Percentiles rank a stretch among this genome's conserved stretches.
These are phyloP conservation scores for Gymnogyps californianus DNA, from an alignment of 2,113 vertebrate species.

Conservation along the genomic window DNA sequence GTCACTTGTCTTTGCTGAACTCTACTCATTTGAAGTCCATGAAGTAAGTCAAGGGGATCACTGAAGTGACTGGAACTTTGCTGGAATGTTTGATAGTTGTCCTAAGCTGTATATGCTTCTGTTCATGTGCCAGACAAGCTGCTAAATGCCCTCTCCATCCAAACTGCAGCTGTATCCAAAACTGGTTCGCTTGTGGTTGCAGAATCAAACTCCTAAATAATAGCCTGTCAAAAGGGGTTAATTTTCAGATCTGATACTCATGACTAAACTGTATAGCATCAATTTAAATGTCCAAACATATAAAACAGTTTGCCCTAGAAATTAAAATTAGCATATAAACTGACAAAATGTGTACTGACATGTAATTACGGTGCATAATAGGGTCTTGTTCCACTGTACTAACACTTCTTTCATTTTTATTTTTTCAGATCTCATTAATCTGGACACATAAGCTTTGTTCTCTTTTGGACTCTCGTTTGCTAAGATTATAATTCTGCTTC, in stretches of 20 bases:
- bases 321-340: neutral
- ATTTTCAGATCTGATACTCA: neutral
- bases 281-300: conserved; percentile 9
- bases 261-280: neutral
- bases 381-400: neutral
- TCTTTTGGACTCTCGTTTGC: neutral
- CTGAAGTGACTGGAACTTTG: neutral
- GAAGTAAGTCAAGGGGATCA: neutral
- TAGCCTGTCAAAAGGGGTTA: conserved; percentile 17
- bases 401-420: neutral
- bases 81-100: neutral
- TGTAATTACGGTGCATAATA: conserved; percentile 13
- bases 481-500: neutral
- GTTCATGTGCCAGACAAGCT: neutral
- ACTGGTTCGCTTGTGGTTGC: neutral
- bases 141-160: neutral
- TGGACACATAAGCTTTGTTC: neutral
- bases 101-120: neutral
- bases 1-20: neutral
- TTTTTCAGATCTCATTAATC: neutral
- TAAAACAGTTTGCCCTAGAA: neutral
- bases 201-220: neutral
- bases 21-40: neutral
- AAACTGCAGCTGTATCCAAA: neutral
- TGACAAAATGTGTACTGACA: neutral